Conservation (phyloP, 2,113 vertebrate genomes). For the Calidris pygmaea region DNA sequence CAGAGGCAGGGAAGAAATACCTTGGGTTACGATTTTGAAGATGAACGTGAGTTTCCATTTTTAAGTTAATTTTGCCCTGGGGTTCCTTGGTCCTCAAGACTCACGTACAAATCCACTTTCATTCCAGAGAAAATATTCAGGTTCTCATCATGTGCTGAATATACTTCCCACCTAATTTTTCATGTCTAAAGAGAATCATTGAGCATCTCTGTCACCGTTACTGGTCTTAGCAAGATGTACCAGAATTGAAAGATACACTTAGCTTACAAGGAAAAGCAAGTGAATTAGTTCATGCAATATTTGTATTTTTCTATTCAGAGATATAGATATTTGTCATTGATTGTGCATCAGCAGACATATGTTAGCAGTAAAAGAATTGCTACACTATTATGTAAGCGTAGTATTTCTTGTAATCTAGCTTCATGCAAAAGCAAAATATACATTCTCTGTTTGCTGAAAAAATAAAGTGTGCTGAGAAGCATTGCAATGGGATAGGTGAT, state of each 20-base stretch:
- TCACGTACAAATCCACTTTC: slow-evolving; percentile 53
- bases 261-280: slow-evolving; percentile 38
- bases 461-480: slow-evolving; percentile 67
- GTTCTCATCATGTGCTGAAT: slow-evolving; percentile 59
- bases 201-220: slow-evolving; percentile 53
- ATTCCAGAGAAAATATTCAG: slow-evolving; percentile 63
- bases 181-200: slow-evolving; percentile 45
- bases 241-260: slow-evolving; percentile 41
- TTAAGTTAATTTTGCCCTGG: background rate
- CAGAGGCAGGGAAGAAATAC: slow-evolving; percentile 57
- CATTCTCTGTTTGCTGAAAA: slow-evolving; percentile 69
- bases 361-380: slow-evolving; percentile 52
- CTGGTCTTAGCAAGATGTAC: slow-evolving; percentile 20
- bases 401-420: slow-evolving; percentile 66
- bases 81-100: background rate
- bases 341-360: slow-evolving; percentile 6
- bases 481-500: slow-evolving; percentile 69
- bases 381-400: slow-evolving; percentile 38
- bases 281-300: slow-evolving; percentile 20
- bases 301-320: slow-evolving; percentile 33
- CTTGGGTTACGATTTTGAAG: slow-evolving; percentile 20
- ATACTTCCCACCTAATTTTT: slow-evolving; percentile 62
- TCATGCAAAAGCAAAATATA: slow-evolving; percentile 73
- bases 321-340: background rate
- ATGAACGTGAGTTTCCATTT: background rate